Percentiles rank a stretch among this genome's conserved stretches.
Evolutionary conservation across 1,140 invertebrate genomes (phyloP).

Genomic region (Battus philenor): DNA sequence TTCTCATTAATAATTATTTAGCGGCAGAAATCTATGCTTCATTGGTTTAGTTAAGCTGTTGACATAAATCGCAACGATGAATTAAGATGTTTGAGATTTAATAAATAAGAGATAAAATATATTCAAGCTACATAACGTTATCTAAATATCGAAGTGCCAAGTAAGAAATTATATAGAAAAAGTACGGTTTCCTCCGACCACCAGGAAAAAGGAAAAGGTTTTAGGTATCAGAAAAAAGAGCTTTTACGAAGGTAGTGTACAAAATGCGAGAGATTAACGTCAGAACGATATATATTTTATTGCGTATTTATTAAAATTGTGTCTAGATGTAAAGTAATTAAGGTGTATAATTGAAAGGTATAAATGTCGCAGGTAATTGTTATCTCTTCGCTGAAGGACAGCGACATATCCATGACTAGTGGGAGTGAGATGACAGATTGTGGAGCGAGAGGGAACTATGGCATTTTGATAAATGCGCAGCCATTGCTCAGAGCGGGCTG

Average conservation of each 20-base stretch:
- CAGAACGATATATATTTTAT: conserved; percentile 23
- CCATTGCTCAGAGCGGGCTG: conserved; percentile 75
- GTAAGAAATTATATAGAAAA: too few species aligned
- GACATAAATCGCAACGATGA: too few species aligned
- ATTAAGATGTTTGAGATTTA: too few species aligned
- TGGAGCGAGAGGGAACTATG: conserved; percentile 62
- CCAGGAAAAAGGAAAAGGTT: conserved; percentile 70
- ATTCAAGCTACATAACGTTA: too few species aligned
- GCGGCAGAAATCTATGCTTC: too few species aligned
- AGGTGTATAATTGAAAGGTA: conserved; percentile 14
- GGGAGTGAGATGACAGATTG: conserved; percentile 44
- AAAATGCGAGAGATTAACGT: conserved; percentile 48
- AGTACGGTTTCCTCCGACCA: conserved; percentile 57
- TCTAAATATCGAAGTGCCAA: too few species aligned
- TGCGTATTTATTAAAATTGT: conserved; percentile 20
- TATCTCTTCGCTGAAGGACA: conserved; percentile 29
- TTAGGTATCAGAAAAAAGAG: conserved; percentile 65
- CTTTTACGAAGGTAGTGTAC: conserved; percentile 71
- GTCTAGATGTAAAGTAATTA: conserved; percentile 13
- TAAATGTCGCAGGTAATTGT: conserved; percentile 22
- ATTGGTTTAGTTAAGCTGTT: too few species aligned
- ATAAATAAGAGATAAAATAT: too few species aligned
- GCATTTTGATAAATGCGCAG: conserved; percentile 76
- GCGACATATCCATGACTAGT: conserved; percentile 65
- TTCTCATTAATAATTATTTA: too few species aligned